These are phyloP conservation scores for Cyprinodon variegatus DNA, from an alignment of 2,113 vertebrate species.

Conservation along the genomic window DNA sequence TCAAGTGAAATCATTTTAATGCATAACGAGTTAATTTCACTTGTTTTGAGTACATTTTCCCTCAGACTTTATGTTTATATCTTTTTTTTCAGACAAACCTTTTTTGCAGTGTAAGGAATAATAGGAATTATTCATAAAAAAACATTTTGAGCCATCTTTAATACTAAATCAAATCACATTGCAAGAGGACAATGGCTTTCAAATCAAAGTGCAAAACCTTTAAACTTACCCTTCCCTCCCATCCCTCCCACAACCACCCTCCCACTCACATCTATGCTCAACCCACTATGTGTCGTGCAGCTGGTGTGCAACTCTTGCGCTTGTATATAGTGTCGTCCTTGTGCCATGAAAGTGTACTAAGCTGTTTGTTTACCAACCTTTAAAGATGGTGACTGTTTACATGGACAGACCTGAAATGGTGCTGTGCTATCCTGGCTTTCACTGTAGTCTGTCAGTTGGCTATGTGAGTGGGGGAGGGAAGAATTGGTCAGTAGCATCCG, in stretches of 20 bases:
- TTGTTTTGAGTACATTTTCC: too few species aligned
- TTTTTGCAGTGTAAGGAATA: background rate
- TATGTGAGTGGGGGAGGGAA: conserved; percentile 75
- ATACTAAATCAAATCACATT: conserved; percentile 19
- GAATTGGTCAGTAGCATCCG: conserved; percentile 71
- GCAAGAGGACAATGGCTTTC: background rate
- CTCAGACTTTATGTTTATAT: too few species aligned
- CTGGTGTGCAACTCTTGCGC: conserved; percentile 36
- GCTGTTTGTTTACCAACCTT: conserved; percentile 14
- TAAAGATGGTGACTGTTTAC: conserved; percentile 32
- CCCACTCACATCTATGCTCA: conserved; percentile 73
- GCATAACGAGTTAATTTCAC: too few species aligned
- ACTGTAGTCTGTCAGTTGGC: conserved; percentile 81
- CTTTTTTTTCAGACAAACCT: too few species aligned
- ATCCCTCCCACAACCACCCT: conserved; percentile 16
- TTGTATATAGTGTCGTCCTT: conserved; percentile 16
- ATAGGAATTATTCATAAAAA: background rate
- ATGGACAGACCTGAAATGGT: conserved; percentile 18
- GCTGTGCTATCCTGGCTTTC: conserved; percentile 71
- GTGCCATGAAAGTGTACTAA: conserved; percentile 1
- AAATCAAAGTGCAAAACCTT: conserved; percentile 51
- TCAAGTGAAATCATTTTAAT: too few species aligned
- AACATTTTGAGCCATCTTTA: background rate
- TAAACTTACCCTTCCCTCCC: conserved; percentile 27
- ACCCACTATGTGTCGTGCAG: conserved; percentile 63